Evolutionary conservation across 2,797 vertebrate genomes (phyloP).

Genomic region (Eulemur rubriventer): DNA sequence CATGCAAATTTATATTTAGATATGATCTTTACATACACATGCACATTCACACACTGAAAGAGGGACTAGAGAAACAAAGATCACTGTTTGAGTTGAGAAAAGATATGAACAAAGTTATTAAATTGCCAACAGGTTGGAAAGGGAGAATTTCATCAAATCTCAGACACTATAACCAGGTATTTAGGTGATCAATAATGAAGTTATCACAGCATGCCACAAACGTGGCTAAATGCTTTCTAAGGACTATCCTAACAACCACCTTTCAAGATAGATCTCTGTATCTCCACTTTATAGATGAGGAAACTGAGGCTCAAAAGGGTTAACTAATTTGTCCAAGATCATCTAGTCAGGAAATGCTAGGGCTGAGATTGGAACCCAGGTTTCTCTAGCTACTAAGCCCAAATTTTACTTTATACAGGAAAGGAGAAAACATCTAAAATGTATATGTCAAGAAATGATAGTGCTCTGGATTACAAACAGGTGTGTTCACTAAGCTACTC

Average conservation of each 20-base stretch:
- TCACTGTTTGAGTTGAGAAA: not conserved
- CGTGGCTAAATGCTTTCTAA: not conserved
- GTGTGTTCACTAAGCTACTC: not conserved
- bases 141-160: not conserved
- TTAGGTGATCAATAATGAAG: not conserved
- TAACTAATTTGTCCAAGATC: not conserved
- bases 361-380: not conserved
- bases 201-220: not conserved
- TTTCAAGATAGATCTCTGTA: not conserved
- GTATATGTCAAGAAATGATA: not conserved
- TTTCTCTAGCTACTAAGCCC: not conserved
- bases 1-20: not conserved
- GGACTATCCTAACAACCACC: not conserved
- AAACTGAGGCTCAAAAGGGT: not conserved
- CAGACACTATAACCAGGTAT: not conserved
- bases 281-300: not conserved
- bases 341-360: not conserved
- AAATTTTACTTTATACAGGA: not conserved
- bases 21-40: not conserved
- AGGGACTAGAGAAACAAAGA: not conserved
- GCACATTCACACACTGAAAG: not conserved
- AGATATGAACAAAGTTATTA: not conserved
- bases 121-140: not conserved
- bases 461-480: not conserved
- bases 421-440: not conserved